Conservation (phyloP, 2,888 invertebrate genomes). For the Nomada fucata region DNA sequence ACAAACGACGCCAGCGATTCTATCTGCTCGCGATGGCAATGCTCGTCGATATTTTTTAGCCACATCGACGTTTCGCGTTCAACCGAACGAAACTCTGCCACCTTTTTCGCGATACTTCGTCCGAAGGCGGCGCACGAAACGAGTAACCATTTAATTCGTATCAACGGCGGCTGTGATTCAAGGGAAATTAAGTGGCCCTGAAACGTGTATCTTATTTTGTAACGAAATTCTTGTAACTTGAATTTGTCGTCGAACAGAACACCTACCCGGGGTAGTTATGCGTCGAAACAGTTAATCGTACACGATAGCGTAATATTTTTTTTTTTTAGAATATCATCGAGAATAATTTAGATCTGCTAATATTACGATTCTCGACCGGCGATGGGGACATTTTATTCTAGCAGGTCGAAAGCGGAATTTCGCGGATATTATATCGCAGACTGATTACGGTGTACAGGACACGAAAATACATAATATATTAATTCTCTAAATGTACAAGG, state of each 20-base stretch:
- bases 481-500: slow-evolving; percentile 21
- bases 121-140: background rate
- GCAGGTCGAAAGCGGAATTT: background rate
- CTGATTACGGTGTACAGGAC: background rate
- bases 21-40: slow-evolving; percentile 9
- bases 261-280: no score
- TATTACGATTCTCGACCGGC: background rate
- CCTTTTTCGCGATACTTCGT: background rate
- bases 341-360: background rate
- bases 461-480: background rate
- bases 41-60: background rate
- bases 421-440: background rate
- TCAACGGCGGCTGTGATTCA: background rate
- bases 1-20: slow-evolving; percentile 23
- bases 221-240: background rate
- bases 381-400: no score
- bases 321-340: background rate
- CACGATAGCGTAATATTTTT: no score
- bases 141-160: background rate
- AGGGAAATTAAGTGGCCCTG: background rate
- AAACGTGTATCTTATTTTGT: background rate
- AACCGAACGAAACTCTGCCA: background rate
- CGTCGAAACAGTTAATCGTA: background rate
- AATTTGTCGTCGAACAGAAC: background rate
- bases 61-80: background rate